Base-by-base conservation (phyloP, 1,140 invertebrate genomes). In the Aleiodes sp. region DNA sequence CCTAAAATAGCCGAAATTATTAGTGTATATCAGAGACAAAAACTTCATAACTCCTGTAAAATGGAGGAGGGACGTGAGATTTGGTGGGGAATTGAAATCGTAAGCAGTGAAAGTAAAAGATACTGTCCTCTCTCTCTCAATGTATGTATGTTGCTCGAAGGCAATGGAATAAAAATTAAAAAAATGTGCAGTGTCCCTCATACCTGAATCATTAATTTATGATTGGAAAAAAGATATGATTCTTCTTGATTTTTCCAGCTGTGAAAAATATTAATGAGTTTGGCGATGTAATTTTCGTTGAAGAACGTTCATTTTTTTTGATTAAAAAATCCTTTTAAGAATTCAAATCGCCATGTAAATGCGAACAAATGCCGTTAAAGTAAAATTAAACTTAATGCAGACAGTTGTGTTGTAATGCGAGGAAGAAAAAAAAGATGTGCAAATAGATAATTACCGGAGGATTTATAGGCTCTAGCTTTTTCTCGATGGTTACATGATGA, bases 51-150 rank as follows among this genome's bases (percentile, higher is more conserved):
- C 19, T 61, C 57, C 24, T 61, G 28, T 14, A 37, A 57, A 24
- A 12, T 24, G 14, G 35, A 28, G 19, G 21, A 57, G 64, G 28
- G 21, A 21, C 19, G 39, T 8, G 62, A 19, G n/a, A 14, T 16
- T 3, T 21, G 26, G 46, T 29, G 43, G 9, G 19, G 16, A 70
- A 75, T 76, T 73, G 70, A 67, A 65, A 73, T 61, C 65, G 69
- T 73, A 68, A 77, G 70, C 60, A 77, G 78, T 79, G 78, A 79
- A 79, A 79, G 78, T 79, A 76, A 79, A 72, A 69, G 64, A 69
- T 63, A 68, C 75, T 59, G 65, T 65, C n/a, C n/a, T n/a, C n/a
- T n/a, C n/a, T n/a, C 66, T 57, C 62, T 52, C 46, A 9, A 52
- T 52, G 46, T 24, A 52, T 52, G 75, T 70, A 72, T 52, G 35